Evolutionary conservation across 2,797 vertebrate species (phyloP), one percentile per base, ranked within the genome.

Genomic region (Cuniculus paca): DNA sequence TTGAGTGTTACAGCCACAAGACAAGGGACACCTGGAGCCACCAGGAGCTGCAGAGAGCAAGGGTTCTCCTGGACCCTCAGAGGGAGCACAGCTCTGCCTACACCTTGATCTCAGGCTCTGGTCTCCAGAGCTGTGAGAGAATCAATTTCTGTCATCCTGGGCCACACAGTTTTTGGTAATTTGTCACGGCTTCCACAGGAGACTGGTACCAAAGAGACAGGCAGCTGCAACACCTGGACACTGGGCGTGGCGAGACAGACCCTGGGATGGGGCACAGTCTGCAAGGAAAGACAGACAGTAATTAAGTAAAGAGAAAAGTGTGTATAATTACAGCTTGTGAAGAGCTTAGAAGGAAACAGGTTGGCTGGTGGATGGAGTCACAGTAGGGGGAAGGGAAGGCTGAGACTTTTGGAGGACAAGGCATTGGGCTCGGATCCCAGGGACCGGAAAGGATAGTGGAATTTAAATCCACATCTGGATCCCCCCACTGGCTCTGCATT

Each of bases 1-100:
- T 0, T 13, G 34, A 63, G 12, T 1, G 0, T 3, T 0, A 0
- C 20, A 26, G 48, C 17, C 0, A 2, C 20, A 4, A 8, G 74
- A 70, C 39, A 3, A 20, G 79, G 42, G 36, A 4, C 2, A 3
- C 82, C 54, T 4, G 48, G 12, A 16, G 72, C 42, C 72, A 28
- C 24, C 24, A 16, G 26, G 42, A 75, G 42, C 42, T 75, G 26
- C 72, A 17, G 50, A 39, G 45, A 68, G 13, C 82, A 36, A 56
- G n/a, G 39, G 0, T 3, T 3, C 6, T 28, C 20, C 13, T 5
- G 13, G 19, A 36, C 4, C 39, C 39, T 9, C 8, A 0, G 52
- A 63, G 60, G 42, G 72, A 31, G 26, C n/a, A 2, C 0, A 6
- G 65, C 42, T 60, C 42, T 26, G 60, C 34, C 1, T 1, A 39